Percentiles rank a stretch among this genome's conserved stretches.
Conservation (phyloP, 2,113 vertebrate genomes). For the Otis tarda region DNA sequence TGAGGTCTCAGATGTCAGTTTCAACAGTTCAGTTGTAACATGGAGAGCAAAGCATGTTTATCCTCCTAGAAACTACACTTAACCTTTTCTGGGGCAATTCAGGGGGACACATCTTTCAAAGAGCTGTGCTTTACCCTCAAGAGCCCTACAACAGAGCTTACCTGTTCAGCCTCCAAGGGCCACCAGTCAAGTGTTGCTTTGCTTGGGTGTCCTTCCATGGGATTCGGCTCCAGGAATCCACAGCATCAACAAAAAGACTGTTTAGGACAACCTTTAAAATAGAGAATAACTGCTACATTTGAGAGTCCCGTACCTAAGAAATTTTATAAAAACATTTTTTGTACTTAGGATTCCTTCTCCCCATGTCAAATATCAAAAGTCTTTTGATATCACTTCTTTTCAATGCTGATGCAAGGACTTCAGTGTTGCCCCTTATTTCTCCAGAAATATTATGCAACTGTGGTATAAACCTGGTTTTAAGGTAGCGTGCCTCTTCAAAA, state of each 20-base stretch:
- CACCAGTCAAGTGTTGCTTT: not conserved
- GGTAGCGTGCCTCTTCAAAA: not conserved
- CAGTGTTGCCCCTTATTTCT: conserved; percentile 11
- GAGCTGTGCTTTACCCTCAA: not conserved
- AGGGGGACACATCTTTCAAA: not conserved
- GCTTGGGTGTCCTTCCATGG: not conserved
- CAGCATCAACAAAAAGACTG: not conserved
- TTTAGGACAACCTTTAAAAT: not conserved
- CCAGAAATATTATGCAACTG: conserved; percentile 8
- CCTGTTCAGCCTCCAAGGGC: not conserved
- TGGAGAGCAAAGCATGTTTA: not conserved
- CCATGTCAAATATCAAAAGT: not conserved
- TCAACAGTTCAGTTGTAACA: not conserved
- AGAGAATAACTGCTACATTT: not conserved
- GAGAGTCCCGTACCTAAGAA: not conserved
- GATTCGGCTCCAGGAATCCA: not conserved
- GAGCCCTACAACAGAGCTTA: not conserved
- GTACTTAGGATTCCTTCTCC: not conserved
- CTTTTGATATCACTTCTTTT: not conserved
- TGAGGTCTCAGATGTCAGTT: not conserved
- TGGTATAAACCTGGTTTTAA: conserved; percentile 25
- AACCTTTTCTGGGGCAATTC: not conserved
- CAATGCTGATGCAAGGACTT: not conserved
- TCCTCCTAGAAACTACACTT: not conserved
- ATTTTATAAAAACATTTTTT: not conserved